A percentile compares a stretch with the other conserved stretches of the same genome.
phyloP scores from a whole-genome alignment of 2,797 vertebrate genomes.

The Typhlichthys subterraneus region DNA sequence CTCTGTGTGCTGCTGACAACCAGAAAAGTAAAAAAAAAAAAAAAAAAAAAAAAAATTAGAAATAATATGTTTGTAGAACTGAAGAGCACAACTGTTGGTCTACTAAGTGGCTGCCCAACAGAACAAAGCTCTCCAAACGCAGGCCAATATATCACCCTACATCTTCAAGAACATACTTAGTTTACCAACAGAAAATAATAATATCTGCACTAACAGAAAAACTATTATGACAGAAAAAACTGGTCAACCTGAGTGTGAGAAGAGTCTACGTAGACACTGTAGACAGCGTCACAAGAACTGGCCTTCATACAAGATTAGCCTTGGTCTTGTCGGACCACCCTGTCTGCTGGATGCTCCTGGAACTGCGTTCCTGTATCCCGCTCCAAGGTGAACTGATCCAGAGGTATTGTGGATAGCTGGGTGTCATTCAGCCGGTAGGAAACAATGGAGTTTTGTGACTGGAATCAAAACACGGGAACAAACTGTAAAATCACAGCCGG shows the following conservation, averaged over 20 bases:
- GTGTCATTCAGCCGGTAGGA: conserved; percentile 73
- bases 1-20: conserved; percentile 67
- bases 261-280: conserved; percentile 73
- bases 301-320: conserved; percentile 75
- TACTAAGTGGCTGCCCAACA: conserved; percentile 28
- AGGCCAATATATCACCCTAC: conserved; percentile 42
- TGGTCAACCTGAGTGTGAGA: conserved; percentile 91
- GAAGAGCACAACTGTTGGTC: conserved; percentile 43
- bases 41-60: conserved; percentile 55
- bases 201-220: conserved; percentile 73
- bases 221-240: conserved; percentile 64
- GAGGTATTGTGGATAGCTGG: conserved; percentile 82
- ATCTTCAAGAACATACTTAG: conserved; percentile 61
- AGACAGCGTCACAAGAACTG: conserved; percentile 57
- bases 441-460: conserved; percentile 64
- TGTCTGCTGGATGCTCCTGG: conserved; percentile 52
- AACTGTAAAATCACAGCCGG: neutral
- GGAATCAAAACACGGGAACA: conserved; percentile 30
- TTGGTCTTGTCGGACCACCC: conserved; percentile 68
- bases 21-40: conserved; percentile 58
- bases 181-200: conserved; percentile 62
- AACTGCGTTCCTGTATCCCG: conserved; percentile 74
- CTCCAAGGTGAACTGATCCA: conserved; percentile 81
- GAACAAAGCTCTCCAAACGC: conserved; percentile 45
- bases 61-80: conserved; percentile 39